phyloP scores from a whole-genome alignment of 2,888 invertebrate genomes.

The Antheraea assamensis region DNA sequence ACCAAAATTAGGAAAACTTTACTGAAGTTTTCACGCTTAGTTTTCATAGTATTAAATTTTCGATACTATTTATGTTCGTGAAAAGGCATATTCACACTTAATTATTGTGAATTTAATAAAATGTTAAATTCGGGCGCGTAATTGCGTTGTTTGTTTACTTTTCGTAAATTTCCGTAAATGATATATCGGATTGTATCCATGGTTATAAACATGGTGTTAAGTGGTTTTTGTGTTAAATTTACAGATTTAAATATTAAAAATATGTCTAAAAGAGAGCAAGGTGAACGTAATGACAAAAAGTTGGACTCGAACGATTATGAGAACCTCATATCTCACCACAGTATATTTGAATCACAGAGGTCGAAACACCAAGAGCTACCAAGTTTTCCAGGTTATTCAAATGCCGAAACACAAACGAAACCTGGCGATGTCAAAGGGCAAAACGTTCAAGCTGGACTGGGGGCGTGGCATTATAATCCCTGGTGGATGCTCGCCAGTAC shows the following conservation, averaged over 20 bases:
- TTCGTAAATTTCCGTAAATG: slow-evolving; percentile 39
- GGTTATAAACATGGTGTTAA: slow-evolving; percentile 22
- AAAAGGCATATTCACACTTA: background rate
- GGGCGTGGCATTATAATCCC: slow-evolving; percentile 79
- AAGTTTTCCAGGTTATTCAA: slow-evolving; percentile 77
- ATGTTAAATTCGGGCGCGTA: slow-evolving; percentile 54
- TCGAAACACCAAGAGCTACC: slow-evolving; percentile 74
- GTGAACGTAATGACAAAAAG: slow-evolving; percentile 74
- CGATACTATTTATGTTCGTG: background rate
- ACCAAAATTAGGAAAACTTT: slow-evolving; percentile 25
- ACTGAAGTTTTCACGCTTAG: background rate
- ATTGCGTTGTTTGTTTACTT: slow-evolving; percentile 78
- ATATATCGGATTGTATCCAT: slow-evolving; percentile 15
- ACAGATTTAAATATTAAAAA: slow-evolving; percentile 45
- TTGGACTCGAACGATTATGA: slow-evolving; percentile 77
- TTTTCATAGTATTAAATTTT: background rate
- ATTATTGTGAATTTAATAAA: slow-evolving; percentile 22
- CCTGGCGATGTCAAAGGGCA: slow-evolving; percentile 72
- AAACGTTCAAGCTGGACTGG: slow-evolving; percentile 64
- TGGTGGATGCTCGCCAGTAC: slow-evolving; percentile 82
- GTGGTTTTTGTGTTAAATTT: slow-evolving; percentile 31
- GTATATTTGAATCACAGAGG: slow-evolving; percentile 73
- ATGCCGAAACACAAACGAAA: slow-evolving; percentile 80
- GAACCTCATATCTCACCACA: slow-evolving; percentile 76
- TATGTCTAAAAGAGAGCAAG: slow-evolving; percentile 79